These are phyloP conservation scores for Tenthredo livida DNA, from an alignment of 2,888 invertebrate genomes.

Conservation along the genomic window DNA sequence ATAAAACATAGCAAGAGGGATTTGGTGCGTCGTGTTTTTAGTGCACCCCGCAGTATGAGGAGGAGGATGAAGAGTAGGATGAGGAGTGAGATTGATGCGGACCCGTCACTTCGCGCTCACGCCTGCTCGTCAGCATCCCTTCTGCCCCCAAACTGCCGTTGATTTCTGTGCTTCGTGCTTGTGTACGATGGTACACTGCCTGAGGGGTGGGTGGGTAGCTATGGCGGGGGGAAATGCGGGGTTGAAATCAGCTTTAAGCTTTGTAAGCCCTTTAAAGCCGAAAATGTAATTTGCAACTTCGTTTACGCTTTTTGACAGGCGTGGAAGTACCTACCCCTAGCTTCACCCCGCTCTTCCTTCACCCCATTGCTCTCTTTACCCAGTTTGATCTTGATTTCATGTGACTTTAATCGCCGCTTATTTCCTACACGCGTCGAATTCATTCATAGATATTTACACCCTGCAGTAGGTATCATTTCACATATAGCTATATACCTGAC, in stretches of 20 bases:
- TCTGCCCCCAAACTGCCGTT: slow-evolving; percentile 28
- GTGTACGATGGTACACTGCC: neutral
- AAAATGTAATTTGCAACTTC: slow-evolving; percentile 56
- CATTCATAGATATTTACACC: neutral
- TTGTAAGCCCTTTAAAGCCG: slow-evolving; percentile 54
- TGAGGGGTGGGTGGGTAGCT: neutral
- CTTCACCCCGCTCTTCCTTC: neutral
- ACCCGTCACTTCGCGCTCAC: slow-evolving; percentile 34
- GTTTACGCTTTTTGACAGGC: slow-evolving; percentile 52
- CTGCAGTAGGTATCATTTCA: neutral
- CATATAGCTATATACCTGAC: no score
- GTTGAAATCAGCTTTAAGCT: slow-evolving; percentile 54
- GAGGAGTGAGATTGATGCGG: slow-evolving; percentile 51
- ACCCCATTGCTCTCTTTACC: neutral
- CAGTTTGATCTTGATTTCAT: slow-evolving; percentile 46
- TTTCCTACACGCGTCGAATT: neutral
- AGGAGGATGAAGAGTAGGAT: neutral
- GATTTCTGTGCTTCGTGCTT: slow-evolving; percentile 34
- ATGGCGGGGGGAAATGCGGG: neutral
- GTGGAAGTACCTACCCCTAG: slow-evolving; percentile 22
- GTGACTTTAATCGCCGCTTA: slow-evolving; percentile 46
- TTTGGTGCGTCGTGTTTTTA: slow-evolving; percentile 50
- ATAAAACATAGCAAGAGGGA: slow-evolving; percentile 43
- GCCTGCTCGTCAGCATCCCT: slow-evolving; percentile 42
- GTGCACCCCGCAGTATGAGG: slow-evolving; percentile 32